Conservation (phyloP, 2,113 vertebrate genomes). For the Xenopus tropicalis region UCB_Xtro_10.0 CM004448.2:51898001-51898500, state of each 20-base stretch:
- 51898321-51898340: conserved; percentile 81
- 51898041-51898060: no score
- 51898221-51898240: no score
- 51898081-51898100: no score
- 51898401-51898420: conserved; percentile 94
- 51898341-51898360: conserved; percentile 85
- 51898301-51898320: conserved; percentile 90
- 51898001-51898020: no score
- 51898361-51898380: conserved; percentile 92
- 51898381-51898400: conserved; percentile 92
- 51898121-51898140: no score
- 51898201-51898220: no score
- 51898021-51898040: no score
- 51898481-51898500: conserved; percentile 96
- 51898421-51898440: conserved; percentile 97
- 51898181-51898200: no score
- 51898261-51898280: conserved; percentile 84
- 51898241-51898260: conserved; percentile 99
- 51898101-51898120: no score
- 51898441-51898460: conserved; percentile 94
- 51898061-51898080: no score
- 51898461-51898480: conserved; percentile 98
- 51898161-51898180: no score
- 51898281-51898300: conserved; percentile 88
- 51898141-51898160: no score